Percentiles rank a stretch among this genome's conserved stretches.
phyloP scores from a whole-genome alignment of 2,888 invertebrate species.

The Neuroscelio doddi region DNA sequence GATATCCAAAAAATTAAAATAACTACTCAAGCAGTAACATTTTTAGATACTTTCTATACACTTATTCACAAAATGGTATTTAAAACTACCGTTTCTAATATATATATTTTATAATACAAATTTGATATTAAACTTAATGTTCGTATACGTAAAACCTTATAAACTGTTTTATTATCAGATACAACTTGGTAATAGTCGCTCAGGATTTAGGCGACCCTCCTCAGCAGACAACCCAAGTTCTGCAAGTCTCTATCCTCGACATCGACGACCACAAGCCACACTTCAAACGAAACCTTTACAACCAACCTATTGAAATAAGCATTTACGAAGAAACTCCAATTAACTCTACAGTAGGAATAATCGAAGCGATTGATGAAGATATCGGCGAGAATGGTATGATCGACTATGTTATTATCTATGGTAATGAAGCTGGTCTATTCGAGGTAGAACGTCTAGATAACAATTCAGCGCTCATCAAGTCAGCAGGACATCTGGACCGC shows the following conservation, averaged over 20 bases:
- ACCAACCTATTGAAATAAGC: conserved; percentile 76
- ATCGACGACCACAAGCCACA: conserved; percentile 86
- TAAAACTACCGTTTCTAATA: no score
- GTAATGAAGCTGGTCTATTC: conserved; percentile 80
- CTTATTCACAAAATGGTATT: no score
- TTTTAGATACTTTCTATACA: no score
- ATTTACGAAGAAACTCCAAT: conserved; percentile 80
- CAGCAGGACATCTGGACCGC: conserved; percentile 79
- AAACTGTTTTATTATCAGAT: conserved; percentile 67
- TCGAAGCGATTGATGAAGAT: conserved; percentile 84
- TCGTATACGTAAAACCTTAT: no score
- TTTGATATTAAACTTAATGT: no score
- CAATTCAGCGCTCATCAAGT: conserved; percentile 78
- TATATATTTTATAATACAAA: not conserved
- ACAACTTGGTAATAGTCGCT: conserved; percentile 85
- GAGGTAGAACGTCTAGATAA: conserved; percentile 77
- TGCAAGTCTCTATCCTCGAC: conserved; percentile 80
- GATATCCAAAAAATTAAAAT: no score
- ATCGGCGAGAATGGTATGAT: conserved; percentile 83
- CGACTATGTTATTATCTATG: conserved; percentile 82
- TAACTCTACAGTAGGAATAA: conserved; percentile 79
- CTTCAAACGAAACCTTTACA: conserved; percentile 80
- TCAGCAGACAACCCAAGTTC: conserved; percentile 81
- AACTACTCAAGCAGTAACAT: no score
- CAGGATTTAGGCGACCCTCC: conserved; percentile 85